Evolutionary conservation across 2,888 invertebrate species (phyloP), one percentile per base, ranked within the genome.

Genomic region (Eupithecia abbreviata): DNA sequence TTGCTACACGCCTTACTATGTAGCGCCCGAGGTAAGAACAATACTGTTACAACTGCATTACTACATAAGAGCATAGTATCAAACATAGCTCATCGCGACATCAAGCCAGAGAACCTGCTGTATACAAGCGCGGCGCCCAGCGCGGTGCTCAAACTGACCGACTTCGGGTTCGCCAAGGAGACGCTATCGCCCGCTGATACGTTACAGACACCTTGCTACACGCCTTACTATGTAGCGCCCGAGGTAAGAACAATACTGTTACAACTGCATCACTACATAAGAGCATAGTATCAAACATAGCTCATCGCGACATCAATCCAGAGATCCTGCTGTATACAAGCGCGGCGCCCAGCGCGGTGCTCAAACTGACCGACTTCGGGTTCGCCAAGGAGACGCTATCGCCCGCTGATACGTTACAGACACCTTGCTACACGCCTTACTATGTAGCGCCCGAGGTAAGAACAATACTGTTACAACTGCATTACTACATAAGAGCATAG

Each of bases 121-220:
- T 99, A 99, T 92, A 97, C 98, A 42, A 97, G 96, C 85, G 96
- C 94, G 89, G 97, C 96, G 82, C 96, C 96, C 18, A 96, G 96
- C 87, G 99, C 98, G n/a, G 96, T 97, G 77, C 96, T 99, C 79
- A 99, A 99, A 92, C 94, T 99, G 86, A 99, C 99, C 2, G 99
- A 99, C 95, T 99, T 99, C 92, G 99, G 99, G 10, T 99, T 99
- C 95, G 99, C 99, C 15, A 99, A 99, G 91, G 98, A 99, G 92
- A 98, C 98, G 0, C 89, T 96, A 41, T 96, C 96, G 55, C 96
- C 97, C 30, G 97, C 97, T 74, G 98, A 98, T 85, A 98, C 98
- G 0, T 92, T 99, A 75, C 98, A 99, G 91, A 99, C 99, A 0
- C 99, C 99, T 0, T 99, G 99, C 89, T 99, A 99, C 88, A 99